Conservation (phyloP, 2,113 vertebrate genomes). For the Phycodurus eques region DNA sequence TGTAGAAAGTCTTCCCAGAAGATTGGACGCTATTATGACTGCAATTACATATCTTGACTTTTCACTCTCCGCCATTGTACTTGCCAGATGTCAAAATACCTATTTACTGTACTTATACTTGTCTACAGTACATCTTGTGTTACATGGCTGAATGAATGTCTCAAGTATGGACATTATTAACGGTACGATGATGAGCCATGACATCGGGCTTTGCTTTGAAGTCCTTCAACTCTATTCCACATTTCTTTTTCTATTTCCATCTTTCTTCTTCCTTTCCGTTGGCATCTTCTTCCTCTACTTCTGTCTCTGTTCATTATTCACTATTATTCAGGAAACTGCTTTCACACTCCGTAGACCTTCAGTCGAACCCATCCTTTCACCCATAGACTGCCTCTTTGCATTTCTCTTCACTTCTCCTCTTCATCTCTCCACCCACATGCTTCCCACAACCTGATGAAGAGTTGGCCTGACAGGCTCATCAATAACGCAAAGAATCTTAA, state of each 20-base stretch:
- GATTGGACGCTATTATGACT: too few species aligned
- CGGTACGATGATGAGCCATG: conserved; percentile 19
- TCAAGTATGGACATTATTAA: conserved; percentile 22
- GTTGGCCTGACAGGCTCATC: conserved; percentile 59
- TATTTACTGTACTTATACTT: not conserved
- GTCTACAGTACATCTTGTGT: not conserved
- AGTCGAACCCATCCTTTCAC: conserved; percentile 41
- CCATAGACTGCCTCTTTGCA: conserved; percentile 4
- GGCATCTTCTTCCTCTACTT: not conserved
- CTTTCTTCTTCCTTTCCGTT: conserved; percentile 11
- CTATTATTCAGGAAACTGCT: conserved; percentile 16
- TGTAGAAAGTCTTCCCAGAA: too few species aligned
- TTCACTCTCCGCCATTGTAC: too few species aligned
- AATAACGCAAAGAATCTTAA: conserved; percentile 51
- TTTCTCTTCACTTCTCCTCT: conserved; percentile 13
- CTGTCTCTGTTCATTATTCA: conserved; percentile 37
- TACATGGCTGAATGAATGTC: conserved; percentile 10
- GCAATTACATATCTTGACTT: too few species aligned
- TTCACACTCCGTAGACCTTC: conserved; percentile 38
- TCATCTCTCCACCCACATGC: conserved; percentile 10
- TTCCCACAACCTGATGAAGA: conserved; percentile 50
- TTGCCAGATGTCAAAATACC: not conserved
- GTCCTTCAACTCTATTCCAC: conserved; percentile 20
- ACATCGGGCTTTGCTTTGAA: conserved; percentile 33
- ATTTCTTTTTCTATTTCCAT: conserved; percentile 47